Percentiles rank a stretch among this genome's conserved stretches.
These are phyloP conservation scores for Sebastes vulpes DNA, from an alignment of 2,797 vertebrate species.

Conservation along the genomic window DNA sequence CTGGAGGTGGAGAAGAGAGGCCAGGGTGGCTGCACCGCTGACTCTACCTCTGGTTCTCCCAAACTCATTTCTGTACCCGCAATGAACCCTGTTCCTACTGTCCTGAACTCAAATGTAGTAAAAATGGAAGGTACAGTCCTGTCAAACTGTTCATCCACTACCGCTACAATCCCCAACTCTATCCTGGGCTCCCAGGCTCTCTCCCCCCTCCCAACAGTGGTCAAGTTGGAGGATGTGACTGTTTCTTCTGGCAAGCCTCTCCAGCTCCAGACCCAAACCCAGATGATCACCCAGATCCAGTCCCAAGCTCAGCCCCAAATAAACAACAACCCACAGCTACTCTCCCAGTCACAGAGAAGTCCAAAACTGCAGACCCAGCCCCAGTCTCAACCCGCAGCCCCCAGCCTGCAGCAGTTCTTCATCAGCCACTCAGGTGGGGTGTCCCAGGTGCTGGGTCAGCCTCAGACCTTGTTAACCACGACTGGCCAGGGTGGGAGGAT, in stretches of 20 bases:
- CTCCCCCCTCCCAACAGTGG: slow-evolving; percentile 46
- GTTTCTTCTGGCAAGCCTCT: slow-evolving; percentile 58
- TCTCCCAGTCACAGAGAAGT: slow-evolving; percentile 59
- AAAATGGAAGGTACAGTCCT: slow-evolving; percentile 65
- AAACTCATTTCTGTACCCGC: slow-evolving; percentile 6
- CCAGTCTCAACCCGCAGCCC: slow-evolving; percentile 34
- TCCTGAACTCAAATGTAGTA: slow-evolving; percentile 51
- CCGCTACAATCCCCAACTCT: slow-evolving; percentile 43
- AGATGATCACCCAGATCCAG: slow-evolving; percentile 65
- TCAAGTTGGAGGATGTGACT: slow-evolving; percentile 90
- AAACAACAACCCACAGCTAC: slow-evolving; percentile 34
- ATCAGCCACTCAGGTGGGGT: slow-evolving; percentile 87
- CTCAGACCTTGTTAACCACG: slow-evolving; percentile 89
- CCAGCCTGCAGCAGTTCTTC: slow-evolving; percentile 83
- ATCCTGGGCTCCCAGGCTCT: slow-evolving; percentile 53
- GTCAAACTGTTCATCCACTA: slow-evolving; percentile 68
- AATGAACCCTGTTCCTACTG: slow-evolving; percentile 23
- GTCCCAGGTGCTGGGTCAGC: slow-evolving; percentile 89
- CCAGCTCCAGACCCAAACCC: slow-evolving; percentile 63
- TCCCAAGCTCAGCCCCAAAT: slow-evolving; percentile 34
- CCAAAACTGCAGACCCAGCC: slow-evolving; percentile 51
- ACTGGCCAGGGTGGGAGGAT: slow-evolving; percentile 87
- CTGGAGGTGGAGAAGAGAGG: slow-evolving; percentile 94
- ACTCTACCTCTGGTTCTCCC: slow-evolving; percentile 23
- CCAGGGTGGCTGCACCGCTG: slow-evolving; percentile 29